Percentiles rank a stretch among this genome's conserved stretches.
Evolutionary conservation across 2,113 vertebrate genomes (phyloP).

Genomic region (Syngnathus scovelli): DNA sequence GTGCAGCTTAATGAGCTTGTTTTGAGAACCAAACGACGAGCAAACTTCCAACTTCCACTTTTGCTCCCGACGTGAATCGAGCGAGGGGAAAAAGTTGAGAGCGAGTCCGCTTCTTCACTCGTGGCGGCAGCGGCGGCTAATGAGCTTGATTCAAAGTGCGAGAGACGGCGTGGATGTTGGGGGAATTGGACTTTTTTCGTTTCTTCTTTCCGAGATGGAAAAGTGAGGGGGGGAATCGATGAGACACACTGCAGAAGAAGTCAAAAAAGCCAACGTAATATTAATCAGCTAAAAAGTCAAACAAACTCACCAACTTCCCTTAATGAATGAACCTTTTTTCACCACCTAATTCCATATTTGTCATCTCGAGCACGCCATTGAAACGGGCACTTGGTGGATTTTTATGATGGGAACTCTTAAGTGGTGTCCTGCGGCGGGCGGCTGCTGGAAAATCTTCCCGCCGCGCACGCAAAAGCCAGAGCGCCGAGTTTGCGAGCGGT

Average conservation of each 20-base stretch:
- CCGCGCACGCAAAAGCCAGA: not conserved
- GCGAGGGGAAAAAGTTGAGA: not conserved
- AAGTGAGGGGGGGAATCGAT: constrained; percentile 2
- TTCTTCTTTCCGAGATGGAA: not conserved
- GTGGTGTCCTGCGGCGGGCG: not conserved
- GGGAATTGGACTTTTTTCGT: constrained; percentile 5
- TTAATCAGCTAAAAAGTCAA: not conserved
- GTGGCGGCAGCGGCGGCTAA: constrained; percentile 5
- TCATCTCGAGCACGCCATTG: not conserved
- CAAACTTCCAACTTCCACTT: constrained; percentile 3
- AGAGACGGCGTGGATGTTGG: not conserved
- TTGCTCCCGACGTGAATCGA: constrained; percentile 1
- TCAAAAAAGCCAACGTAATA: not conserved
- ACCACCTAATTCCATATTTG: not conserved
- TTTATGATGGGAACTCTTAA: not conserved
- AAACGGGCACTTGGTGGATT: not conserved
- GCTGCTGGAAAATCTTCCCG: not conserved
- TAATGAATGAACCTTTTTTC: not conserved
- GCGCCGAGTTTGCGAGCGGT: not conserved
- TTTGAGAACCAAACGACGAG: not conserved
- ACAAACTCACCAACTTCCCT: not conserved
- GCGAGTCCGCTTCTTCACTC: constrained; percentile 2
- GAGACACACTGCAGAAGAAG: constrained; percentile 2
- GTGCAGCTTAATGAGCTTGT: constrained; percentile 1
- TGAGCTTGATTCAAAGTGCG: constrained; percentile 11